Evolutionary conservation across 1,140 invertebrate genomes (phyloP), one percentile per base, ranked within the genome.

Genomic region (Cydia pomonella): DNA sequence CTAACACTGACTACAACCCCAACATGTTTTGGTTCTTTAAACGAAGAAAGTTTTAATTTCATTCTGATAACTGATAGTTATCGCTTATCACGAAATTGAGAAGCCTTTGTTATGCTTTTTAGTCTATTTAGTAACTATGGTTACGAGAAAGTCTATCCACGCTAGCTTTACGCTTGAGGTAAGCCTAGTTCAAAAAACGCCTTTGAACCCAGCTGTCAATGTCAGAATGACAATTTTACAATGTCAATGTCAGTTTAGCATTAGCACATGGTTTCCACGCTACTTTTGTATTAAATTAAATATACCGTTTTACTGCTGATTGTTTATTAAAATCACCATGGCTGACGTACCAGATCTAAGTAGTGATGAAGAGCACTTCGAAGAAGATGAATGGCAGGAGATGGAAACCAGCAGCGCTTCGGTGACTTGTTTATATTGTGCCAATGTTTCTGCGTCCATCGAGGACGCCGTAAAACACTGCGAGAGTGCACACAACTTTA

Each of bases 1-100:
- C 96, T 96, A 12, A 98, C 96, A 92, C 98, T 98, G 75, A 96
- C 96, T 5, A 98, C 96, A 18, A 96, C 93, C 84, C 96, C 96
- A 53, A 93, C 94, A 89, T 98, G 96, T 71, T 95, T 95, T 62
- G 95, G 94, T 83, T 96, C 95, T 83, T 95, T 95, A 82, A 95
- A 94, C 75, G 95, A 85, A 59, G 95, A 96, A 88, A 97, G 95
- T 95, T 98, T 97, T 79, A 98, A 95, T 88, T 95, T 95, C 97
- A 98, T 98, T 78, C 75, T 84, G 47, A 72, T 38, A 50, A 9
- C 10, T 21, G 2, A 29, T 12, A 0, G n/a, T 59, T 59, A 23
- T 23, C 1, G 21, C 53, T 59, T 59, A 59, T 59, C 9, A 23
- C 53, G 21, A 59, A 59, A 59, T 3, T 3, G n/a, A 23, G 21